Evolutionary conservation across 2,797 vertebrate genomes (phyloP).

Genomic region (Fratercula arctica): DNA sequence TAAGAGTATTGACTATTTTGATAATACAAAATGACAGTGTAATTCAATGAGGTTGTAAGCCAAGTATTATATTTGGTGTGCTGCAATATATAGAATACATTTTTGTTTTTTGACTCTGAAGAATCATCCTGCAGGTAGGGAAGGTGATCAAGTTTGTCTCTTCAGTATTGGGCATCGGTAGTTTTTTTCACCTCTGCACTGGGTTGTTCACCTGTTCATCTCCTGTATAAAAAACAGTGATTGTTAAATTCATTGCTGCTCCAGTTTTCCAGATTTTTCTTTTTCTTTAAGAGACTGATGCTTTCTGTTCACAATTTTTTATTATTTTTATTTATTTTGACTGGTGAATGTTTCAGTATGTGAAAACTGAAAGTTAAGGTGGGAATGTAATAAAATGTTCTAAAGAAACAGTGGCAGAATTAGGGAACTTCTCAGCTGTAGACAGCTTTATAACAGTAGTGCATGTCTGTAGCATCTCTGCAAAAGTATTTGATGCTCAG

Average conservation of each 20-base stretch:
- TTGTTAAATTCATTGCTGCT: neutral
- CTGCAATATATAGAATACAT: neutral
- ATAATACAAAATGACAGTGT: neutral
- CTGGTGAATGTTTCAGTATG: neutral
- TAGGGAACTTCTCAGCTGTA: neutral
- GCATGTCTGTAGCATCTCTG: neutral
- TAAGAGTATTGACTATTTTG: neutral
- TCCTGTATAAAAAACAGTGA: neutral
- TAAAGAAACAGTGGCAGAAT: neutral
- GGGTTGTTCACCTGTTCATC: neutral
- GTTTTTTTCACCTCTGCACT: neutral
- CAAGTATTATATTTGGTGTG: neutral
- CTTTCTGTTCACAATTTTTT: neutral
- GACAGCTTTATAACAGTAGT: neutral
- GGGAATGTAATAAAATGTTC: neutral
- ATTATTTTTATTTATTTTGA: neutral
- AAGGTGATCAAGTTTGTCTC: neutral
- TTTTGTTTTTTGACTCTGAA: neutral
- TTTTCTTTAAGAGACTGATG: neutral
- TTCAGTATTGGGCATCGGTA: neutral
- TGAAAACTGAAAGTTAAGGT: neutral
- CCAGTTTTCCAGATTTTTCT: neutral
- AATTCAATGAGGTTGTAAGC: neutral
- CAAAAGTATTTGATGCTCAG: neutral
- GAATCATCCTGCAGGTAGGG: neutral